phyloP scores from a whole-genome alignment of 2,888 invertebrate species.

The Mactromeris polynyma region DNA sequence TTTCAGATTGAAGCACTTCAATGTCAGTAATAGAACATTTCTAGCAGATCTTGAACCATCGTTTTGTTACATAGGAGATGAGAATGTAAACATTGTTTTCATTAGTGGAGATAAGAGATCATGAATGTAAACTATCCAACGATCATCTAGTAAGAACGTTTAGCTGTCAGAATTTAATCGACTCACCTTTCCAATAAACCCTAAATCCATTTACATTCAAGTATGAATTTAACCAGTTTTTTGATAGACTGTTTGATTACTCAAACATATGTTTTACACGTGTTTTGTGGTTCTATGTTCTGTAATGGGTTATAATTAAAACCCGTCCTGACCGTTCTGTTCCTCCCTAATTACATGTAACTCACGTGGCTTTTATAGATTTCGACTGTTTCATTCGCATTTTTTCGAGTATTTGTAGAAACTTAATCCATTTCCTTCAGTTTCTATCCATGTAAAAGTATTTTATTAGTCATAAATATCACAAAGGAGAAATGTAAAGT shows the following conservation, averaged over 20 bases:
- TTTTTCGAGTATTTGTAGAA: neutral
- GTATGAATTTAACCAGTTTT: constrained; percentile 20
- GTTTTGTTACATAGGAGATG: constrained; percentile 1
- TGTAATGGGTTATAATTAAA: constrained; percentile 25
- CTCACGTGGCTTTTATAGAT: neutral
- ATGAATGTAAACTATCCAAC: neutral
- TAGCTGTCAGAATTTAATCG: constrained; percentile 27
- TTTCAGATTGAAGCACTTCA: no score
- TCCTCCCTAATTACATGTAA: neutral
- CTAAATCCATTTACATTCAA: constrained; percentile 27
- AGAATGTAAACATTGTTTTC: neutral
- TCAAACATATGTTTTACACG: constrained; percentile 29
- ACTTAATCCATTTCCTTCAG: neutral
- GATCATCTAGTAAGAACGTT: neutral
- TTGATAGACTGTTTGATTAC: constrained; percentile 24
- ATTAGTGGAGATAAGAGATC: neutral
- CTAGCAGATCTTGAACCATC: no score
- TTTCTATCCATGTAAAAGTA: neutral
- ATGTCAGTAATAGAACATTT: no score
- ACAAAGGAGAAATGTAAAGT: neutral
- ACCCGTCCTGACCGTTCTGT: neutral
- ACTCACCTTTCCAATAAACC: constrained; percentile 25
- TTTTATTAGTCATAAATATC: constrained; percentile 3
- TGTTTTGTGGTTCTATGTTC: constrained; percentile 29
- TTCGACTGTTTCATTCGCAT: neutral